Evolutionary conservation across 2,888 invertebrate species (phyloP), one percentile per base, ranked within the genome.

Genomic region (Julus scandinavius): DNA sequence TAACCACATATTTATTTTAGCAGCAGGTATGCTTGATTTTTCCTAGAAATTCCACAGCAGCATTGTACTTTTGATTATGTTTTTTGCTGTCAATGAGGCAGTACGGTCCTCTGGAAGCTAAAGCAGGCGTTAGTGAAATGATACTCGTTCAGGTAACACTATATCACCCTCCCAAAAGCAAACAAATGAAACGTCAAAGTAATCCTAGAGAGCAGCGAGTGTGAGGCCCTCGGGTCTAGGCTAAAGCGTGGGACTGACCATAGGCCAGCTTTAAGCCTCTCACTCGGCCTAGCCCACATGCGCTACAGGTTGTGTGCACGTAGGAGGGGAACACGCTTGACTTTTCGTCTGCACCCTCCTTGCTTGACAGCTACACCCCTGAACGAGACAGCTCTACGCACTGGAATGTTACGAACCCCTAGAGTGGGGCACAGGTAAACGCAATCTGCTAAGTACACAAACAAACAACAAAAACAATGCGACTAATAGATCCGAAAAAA

Each of bases 361-460:
- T 83, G 83, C 83, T 83, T 83, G 83, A 83, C 83, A 83, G 83
- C 83, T 83, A 83, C 83, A 83, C 83, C 83, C 83, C 83, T 83
- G 54, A 54, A 54, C 54, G 54, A 54, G 54, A 54, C 54, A 54
- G 54, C 54, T 54, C 54, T 54, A 54, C 54, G 54, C 54, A 54
- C 54, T 54, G 54, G 54, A 54, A 54, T 54, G 54, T 54, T 54
- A 54, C 54, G 54, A 54, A 54, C 54, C 54, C 54, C 54, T 54
- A 54, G 54, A 54, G 54, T 54, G 54, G 54, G 54, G 54, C 54
- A 54, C 54, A 54, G 54, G 54, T 54, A 54, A 49, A 49, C 49
- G 49, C 49, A 49, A 49, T 49, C 49, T 49, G 49, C 49, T 49
- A 49, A 54, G 54, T 54, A 54, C 54, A 54, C 54, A 54, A 54